These are phyloP conservation scores for Corynorhinus townsendii DNA, from an alignment of 2,113 vertebrate species.

Conservation along the genomic window DNA sequence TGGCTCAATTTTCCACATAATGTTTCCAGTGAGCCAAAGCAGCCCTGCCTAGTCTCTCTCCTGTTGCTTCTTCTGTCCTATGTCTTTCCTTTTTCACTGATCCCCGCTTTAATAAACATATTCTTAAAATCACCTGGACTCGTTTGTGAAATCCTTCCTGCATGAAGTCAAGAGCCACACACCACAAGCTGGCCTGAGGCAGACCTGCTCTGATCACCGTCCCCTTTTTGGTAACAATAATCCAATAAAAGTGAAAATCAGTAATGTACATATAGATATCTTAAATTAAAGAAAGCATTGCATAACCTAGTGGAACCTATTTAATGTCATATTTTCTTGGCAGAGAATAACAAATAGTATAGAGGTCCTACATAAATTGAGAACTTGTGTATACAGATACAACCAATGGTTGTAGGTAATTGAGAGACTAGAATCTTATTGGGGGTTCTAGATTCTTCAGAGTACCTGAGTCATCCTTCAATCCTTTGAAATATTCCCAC, in stretches of 20 bases:
- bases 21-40: neutral
- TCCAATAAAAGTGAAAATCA: neutral
- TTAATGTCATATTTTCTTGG: neutral
- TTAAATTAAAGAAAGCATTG: neutral
- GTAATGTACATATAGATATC: neutral
- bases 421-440: neutral
- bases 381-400: neutral
- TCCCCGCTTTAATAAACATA: neutral
- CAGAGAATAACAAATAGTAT: neutral
- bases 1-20: neutral
- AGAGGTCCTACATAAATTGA: neutral
- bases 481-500: neutral
- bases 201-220: neutral
- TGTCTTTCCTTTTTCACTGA: neutral
- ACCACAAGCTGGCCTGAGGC: neutral
- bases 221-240: neutral
- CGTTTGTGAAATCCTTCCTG: neutral
- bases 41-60: neutral
- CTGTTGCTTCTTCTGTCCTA: neutral
- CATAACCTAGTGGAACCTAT: neutral
- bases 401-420: neutral
- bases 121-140: neutral
- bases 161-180: neutral
- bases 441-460: neutral
- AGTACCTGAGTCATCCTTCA: neutral